A percentile compares a stretch with the other conserved stretches of the same genome.
phyloP scores from a whole-genome alignment of 2,888 invertebrate genomes.

The Synergus japonicus region DNA sequence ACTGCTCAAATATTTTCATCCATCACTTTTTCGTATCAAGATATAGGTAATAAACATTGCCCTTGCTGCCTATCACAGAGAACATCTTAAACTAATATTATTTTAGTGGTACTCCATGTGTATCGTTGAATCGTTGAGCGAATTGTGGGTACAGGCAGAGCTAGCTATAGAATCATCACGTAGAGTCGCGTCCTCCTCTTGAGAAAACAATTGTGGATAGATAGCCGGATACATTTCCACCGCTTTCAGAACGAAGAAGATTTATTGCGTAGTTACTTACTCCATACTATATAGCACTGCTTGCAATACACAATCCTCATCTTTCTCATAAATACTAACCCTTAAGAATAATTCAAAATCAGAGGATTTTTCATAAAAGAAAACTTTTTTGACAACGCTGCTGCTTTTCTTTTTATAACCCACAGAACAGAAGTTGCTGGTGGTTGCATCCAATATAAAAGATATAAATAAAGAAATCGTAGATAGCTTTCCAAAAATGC shows the following conservation, averaged over 20 bases:
- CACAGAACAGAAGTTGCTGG: background rate
- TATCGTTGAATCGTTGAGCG: background rate
- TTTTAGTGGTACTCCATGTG: conserved; percentile 26
- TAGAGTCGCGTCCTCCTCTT: conserved; percentile 18
- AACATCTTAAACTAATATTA: conserved; percentile 22
- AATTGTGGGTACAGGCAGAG: background rate
- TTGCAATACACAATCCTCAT: background rate
- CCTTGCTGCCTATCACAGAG: conserved; percentile 1
- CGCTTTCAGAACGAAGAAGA: conserved; percentile 5
- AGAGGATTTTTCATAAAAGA: background rate
- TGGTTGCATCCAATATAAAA: background rate
- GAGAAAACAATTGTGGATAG: conserved; percentile 35
- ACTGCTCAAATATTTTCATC: background rate
- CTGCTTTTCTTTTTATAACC: background rate
- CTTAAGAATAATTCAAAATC: background rate
- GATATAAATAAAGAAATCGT: background rate
- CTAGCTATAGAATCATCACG: conserved; percentile 28
- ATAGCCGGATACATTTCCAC: conserved; percentile 15
- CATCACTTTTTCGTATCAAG: background rate
- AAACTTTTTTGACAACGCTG: background rate
- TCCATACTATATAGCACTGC: background rate
- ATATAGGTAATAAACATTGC: conserved; percentile 6
- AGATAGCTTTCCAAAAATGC: background rate
- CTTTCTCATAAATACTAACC: background rate
- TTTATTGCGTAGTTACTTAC: conserved; percentile 23